Base-by-base conservation (phyloP, 2,797 vertebrate genomes). In the Poecile montanus region DNA sequence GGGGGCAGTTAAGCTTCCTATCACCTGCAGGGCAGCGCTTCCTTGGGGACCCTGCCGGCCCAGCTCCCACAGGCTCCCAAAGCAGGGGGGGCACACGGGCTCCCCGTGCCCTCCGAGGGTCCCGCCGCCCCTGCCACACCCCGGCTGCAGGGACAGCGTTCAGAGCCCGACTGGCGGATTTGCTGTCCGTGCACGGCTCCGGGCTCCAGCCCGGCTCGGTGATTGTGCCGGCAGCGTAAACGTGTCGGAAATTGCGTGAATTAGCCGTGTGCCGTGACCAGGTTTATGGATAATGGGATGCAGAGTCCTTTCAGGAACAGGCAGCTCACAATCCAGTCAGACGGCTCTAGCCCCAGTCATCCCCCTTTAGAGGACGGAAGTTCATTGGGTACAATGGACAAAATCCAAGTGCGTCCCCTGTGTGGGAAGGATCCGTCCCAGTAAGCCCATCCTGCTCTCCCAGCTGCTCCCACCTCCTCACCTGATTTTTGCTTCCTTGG, bases 201-300 rank as follows among this genome's bases (percentile, higher is more conserved):
- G 57, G n/a, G 63, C 86, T 95, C 48, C 86, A 44, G 84, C 74
- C 88, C 11, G 2, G 70, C 81, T 15, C 40, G 62, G 58, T 86
- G 86, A 50, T 91, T 75, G 75, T 42, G 90, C 58, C 40, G 32
- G 76, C 89, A 84, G 91, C 70, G 19, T 66, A 85, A 95, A 92
- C 23, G n/a, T 72, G 91, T 75, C 22, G 7, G 91, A 94, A 96
- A 96, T 95, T 95, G 95, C 68, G 87, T 44, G 92, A 96, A 95
- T 95, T 94, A 94, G 91, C 91, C 12, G 0, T 72, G 89, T 84
- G 95, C 94, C 91, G 81, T 91, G 96, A 93, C 81, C 94, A 84
- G 58, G 91, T 91, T 95, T 93, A 60, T 88, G 82, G 93, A 88
- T 96, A 95, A 94, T 92, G 79, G 95, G 93, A 95, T 89, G 91